A percentile compares a stretch with the other conserved stretches of the same genome.
These are phyloP conservation scores for Diaphora mendica DNA, from an alignment of 2,888 invertebrate species.

Conservation along the genomic window DNA sequence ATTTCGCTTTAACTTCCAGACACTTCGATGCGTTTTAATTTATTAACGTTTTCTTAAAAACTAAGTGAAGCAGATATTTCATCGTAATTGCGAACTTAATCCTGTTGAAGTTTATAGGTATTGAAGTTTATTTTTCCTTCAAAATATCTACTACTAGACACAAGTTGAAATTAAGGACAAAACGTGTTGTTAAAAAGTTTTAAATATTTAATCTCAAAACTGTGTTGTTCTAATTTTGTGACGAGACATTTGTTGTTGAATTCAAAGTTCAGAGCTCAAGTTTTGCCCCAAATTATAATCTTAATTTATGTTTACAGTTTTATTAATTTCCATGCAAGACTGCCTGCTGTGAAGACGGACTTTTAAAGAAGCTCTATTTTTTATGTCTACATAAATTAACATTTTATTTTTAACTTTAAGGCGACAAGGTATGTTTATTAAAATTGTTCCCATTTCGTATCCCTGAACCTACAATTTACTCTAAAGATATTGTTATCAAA, in stretches of 20 bases:
- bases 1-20: conserved; percentile 19
- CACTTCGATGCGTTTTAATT: neutral
- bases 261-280: conserved; percentile 26
- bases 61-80: neutral
- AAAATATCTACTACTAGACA: conserved; percentile 25
- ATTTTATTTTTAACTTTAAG: neutral
- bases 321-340: conserved; percentile 9
- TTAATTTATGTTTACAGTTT: conserved; percentile 25
- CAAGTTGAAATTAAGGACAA: conserved; percentile 33
- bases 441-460: neutral
- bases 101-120: neutral
- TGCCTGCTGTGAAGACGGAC: neutral
- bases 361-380: neutral
- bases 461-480: neutral
- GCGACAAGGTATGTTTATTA: neutral
- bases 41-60: neutral
- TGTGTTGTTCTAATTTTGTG: conserved; percentile 35
- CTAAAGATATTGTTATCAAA: neutral
- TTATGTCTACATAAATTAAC: neutral
- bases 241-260: conserved; percentile 26
- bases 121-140: conserved; percentile 28
- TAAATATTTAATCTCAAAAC: conserved; percentile 27
- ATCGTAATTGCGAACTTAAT: neutral
- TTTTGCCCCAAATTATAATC: conserved; percentile 27
- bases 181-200: conserved; percentile 33